Evolutionary conservation across 2,888 invertebrate species (phyloP).

Genomic region (Taphrorychus bicolor): DNA sequence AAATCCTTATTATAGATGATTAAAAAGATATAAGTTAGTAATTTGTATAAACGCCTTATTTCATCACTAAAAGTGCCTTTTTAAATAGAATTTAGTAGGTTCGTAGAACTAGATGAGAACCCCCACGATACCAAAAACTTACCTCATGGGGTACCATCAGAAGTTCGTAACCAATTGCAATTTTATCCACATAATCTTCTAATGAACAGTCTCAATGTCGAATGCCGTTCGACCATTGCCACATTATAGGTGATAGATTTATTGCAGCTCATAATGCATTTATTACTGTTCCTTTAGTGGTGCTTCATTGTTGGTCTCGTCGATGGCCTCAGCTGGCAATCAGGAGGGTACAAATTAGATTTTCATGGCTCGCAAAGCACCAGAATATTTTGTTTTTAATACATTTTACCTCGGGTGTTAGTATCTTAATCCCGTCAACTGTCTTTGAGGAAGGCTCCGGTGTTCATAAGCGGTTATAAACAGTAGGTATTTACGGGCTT

Average conservation of each 20-base stretch:
- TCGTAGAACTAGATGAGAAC: not conserved
- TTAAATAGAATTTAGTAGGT: not conserved
- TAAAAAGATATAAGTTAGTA: too few species aligned
- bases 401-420: not conserved
- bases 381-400: not conserved
- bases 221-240: not conserved
- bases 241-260: not conserved
- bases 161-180: slow-evolving; percentile 5
- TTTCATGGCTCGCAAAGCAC: not conserved
- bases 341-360: not conserved
- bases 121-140: too few species aligned
- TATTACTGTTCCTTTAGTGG: not conserved
- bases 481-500: slow-evolving; percentile 15
- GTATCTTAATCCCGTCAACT: slow-evolving; percentile 11
- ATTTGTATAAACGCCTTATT: too few species aligned
- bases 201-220: slow-evolving; percentile 2
- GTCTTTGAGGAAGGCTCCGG: not conserved
- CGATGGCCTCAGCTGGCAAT: not conserved
- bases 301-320: not conserved
- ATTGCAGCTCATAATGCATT: not conserved
- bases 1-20: too few species aligned
- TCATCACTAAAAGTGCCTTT: too few species aligned
- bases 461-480: not conserved
- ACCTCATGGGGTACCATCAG: not conserved
- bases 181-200: not conserved